phyloP scores from a whole-genome alignment of 1,140 invertebrate genomes.

The Lasaia peninsularis region DNA sequence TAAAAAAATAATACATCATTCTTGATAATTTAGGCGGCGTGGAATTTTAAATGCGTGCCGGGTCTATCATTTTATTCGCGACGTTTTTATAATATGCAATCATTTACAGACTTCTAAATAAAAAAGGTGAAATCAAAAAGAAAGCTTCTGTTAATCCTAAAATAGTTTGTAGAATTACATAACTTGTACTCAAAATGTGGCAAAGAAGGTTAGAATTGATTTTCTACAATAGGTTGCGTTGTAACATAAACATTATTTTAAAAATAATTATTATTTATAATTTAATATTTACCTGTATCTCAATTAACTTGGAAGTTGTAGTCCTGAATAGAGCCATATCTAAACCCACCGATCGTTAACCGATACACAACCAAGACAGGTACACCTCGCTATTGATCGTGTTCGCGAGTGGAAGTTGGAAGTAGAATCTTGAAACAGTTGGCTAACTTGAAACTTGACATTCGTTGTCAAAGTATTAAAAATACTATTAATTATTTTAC shows the following conservation, averaged over 20 bases:
- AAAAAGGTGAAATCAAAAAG: conserved; percentile 1
- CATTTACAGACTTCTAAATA: neutral
- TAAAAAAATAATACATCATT: no score
- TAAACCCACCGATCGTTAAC: conserved; percentile 56
- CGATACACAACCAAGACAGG: conserved; percentile 43
- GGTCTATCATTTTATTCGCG: neutral
- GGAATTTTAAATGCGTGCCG: conserved; percentile 2
- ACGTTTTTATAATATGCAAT: neutral
- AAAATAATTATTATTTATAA: conserved; percentile 13
- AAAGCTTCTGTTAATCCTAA: conserved; percentile 21
- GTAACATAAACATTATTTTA: neutral
- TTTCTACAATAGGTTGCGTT: neutral
- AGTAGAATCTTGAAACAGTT: conserved; percentile 18
- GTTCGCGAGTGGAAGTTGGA: conserved; percentile 38
- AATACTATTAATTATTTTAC: no score
- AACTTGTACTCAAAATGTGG: conserved; percentile 55
- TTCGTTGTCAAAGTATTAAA: no score
- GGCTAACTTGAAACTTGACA: conserved; percentile 19
- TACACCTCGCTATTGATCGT: conserved; percentile 49
- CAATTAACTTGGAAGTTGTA: conserved; percentile 54
- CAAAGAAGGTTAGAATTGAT: conserved; percentile 42
- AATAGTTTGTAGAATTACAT: conserved; percentile 44
- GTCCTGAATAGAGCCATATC: conserved; percentile 69
- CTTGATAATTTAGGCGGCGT: neutral
- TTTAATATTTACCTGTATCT: conserved; percentile 56